Percentiles rank a stretch among this genome's conserved stretches.
phyloP scores from a whole-genome alignment of 2,888 invertebrate genomes.

The Drosophila ustulata region DNA sequence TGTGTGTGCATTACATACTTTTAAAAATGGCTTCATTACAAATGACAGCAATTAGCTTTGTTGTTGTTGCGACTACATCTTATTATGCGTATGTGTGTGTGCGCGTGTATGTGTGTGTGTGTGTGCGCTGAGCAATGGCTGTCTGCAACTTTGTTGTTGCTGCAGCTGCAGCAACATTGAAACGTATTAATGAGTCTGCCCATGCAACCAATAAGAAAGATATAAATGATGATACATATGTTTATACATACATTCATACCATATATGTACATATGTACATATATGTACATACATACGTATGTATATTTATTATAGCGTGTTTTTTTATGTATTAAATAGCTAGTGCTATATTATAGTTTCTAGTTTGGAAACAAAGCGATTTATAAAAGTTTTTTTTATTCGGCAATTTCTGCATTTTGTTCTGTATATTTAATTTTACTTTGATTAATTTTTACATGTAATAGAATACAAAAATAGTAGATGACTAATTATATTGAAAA shows the following conservation, averaged over 20 bases:
- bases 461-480: too few relatives aligned
- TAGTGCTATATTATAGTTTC: too few relatives aligned
- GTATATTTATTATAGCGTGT: background rate
- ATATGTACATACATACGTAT: background rate
- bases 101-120: background rate
- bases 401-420: too few relatives aligned
- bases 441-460: too few relatives aligned
- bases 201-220: conserved; percentile 10
- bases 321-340: too few relatives aligned
- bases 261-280: background rate
- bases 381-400: too few relatives aligned
- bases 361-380: too few relatives aligned
- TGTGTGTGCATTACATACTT: conserved; percentile 33
- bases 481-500: too few relatives aligned
- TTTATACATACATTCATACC: background rate
- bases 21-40: conserved; percentile 72
- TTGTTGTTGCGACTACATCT: conserved; percentile 21
- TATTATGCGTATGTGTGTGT: conserved; percentile 20
- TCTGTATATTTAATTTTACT: too few relatives aligned
- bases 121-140: conserved; percentile 8
- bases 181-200: conserved; percentile 1
- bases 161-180: background rate
- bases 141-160: conserved; percentile 6
- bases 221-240: background rate
- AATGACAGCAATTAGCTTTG: conserved; percentile 51